Evolutionary conservation across 2,113 vertebrate species (phyloP), one percentile per base, ranked within the genome.

Genomic region (Corapipo altera): DNA sequence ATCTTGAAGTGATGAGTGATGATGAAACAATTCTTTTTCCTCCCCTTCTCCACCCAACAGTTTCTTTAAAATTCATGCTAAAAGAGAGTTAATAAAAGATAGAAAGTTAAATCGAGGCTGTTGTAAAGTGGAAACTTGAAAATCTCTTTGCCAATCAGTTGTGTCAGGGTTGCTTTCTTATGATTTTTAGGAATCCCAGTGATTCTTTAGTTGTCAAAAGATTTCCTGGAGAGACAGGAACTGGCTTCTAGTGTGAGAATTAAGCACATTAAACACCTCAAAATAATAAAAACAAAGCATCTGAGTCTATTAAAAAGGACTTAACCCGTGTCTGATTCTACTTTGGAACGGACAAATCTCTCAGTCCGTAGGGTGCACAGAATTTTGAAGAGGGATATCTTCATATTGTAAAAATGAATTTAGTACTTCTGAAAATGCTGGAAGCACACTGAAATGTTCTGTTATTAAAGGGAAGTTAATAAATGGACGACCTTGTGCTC

Each of bases 401-500:
- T 66, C 58, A 41, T 41, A 9, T 32, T 44, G 11, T 54, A 6
- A 5, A 74, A 73, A n/a, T 58, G 28, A 30, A 65, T 62, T n/a
- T 26, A 65, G 8, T 55, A 52, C 44, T 58, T 39, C 37, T 57
- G 41, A 35, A 70, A 76, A 41, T 35, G 32, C 82, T 89, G 39
- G 37, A 32, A 74, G 37, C 33, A 12, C 4, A 14, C 19, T 39
- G 30, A 65, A 37, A 10, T 17, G 27, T 16, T 54, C 12, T 51
- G 6, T 16, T 80, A 4, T 8, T 57, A 26, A 33, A 76, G 30
- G 11, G 9, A 35, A 54, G 9, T 32, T 78, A 66, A 19, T 39
- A 43, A 69, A 59, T 44, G 21, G 33, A 6, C 20, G 27, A 0
- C 6, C 6, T n/a, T 0, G 0, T 43, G 49, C 35, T 83, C 59